Base-by-base conservation (phyloP, 2,113 vertebrate genomes). In the Pipra filicauda region DNA sequence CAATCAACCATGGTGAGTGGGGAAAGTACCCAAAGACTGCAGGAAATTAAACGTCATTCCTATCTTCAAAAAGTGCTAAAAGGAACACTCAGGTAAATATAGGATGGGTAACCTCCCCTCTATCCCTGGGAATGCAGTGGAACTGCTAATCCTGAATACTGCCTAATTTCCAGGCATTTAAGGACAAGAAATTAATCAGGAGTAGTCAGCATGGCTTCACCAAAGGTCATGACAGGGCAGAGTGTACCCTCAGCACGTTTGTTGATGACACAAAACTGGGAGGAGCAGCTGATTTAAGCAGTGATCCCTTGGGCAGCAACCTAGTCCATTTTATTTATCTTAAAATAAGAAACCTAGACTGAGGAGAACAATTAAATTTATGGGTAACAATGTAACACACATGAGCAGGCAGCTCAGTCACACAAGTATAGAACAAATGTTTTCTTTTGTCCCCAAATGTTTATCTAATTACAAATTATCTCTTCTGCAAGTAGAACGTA, bases 301-400 rank as follows among this genome's bases (percentile, higher is more conserved):
- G 11, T 66, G 6, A 54, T 80, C 27, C 67, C 48, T 59, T 27
- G 15, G 44, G 21, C 22, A 67, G 41, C 9, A 65, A 20, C 7
- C 33, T 24, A 55, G 10, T 41, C 39, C 8, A 39, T 79, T 90
- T 37, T 43, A 69, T 71, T 87, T 75, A 6, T 55, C 30, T 71
- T 79, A 59, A 89, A 62, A 72, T 17, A 31, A 6, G 11, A n/a
- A 41, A 72, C 43, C 12, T 65, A 58, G 24, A 37, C 15, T n/a
- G 5, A 88, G 31, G 3, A 79, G 49, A 80, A 54, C 12, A 95
- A 64, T 57, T 94, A 72, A 61, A 96, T 74, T 80, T 72, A 70
- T 18, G 5, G 17, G 11, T n/a, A 69, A 62, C 52, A 74, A 79
- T 41, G 35, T 52, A 86, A 84, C 79, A 77, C 87, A 51, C 37